Base-by-base conservation (phyloP, 2,797 vertebrate genomes). In the Premnoplex brunnescens region DNA sequence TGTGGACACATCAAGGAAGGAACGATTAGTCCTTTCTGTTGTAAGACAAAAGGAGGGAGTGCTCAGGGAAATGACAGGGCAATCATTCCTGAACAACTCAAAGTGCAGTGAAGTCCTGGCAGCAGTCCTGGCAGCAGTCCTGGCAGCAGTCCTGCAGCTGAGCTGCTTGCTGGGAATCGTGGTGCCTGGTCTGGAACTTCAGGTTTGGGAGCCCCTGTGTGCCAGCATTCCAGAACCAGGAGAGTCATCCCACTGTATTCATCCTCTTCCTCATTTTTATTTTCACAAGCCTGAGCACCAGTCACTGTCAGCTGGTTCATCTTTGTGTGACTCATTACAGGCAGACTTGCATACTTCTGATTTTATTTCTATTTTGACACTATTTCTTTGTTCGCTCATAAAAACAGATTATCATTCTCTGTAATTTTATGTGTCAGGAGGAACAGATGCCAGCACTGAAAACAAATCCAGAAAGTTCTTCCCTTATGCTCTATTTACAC, bases 381-480 rank as follows among this genome's bases (percentile, higher is more conserved):
- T 28, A 41, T 83, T 51, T 79, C 75, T 89, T 91, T 77, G 44
- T 55, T 94, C 0, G 3, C 20, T 30, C n/a, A 11, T 32, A 36
- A 46, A 83, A 88, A 37, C 15, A 36, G 24, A 63, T 72, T 63
- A 27, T 54, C 8, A 7, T 67, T 91, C 89, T 74, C 73, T 43
- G 43, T 54, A 71, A 77, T 91, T 85, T 59, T 24, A 21, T 71
- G 41, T 60, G 56, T 77, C 75, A 34, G 68, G 66, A 95, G 54
- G 76, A 95, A 77, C 69, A 78, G 39, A 75, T 87, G 93, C 63
- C 66, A 91, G 76, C 48, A 88, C 59, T 51, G 91, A 91, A 94
- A 91, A 81, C 58, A 90, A 88, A 85, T 60, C 4, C 7, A 81
- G 69, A 36, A 72, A 69, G 76, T 88, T 81, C 85, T 88, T 83